Base-by-base conservation (phyloP, 2,888 invertebrate genomes). In the Choreutis nemorana region DNA sequence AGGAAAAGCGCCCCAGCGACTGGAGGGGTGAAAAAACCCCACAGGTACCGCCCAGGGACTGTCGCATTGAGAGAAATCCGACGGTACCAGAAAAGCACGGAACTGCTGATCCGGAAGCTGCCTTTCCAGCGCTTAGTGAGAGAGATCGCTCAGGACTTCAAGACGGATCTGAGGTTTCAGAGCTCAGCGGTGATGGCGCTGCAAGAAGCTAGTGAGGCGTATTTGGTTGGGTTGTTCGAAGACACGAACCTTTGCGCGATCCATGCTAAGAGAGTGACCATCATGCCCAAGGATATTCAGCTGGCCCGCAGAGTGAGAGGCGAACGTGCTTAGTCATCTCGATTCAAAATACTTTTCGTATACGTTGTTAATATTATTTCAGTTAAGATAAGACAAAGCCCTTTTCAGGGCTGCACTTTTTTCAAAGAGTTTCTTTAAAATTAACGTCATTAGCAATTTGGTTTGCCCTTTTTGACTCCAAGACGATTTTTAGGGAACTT, bases 181-280 rank as follows among this genome's bases (percentile, higher is more conserved):
- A 85, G 84, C 41, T 84, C 87, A 1, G 87, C 87, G 3, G 85
- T 87, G 3, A 83, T 84, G 68, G 87, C 87, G 30, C 62, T 87
- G 13, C 87, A 87, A 42, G 82, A 82, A 40, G 81, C 82, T 0
- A 77, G 84, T 44, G 72, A 87, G 51, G 81, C 82, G 40, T 81
- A 87, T 45, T 52, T 87, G 14, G 87, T 87, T 8, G 87, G 87
- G 6, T 62, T 89, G 1, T 89, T 88, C 50, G 88, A 89, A 54
- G 88, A 89, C 47, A 90, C 89, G 14, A 90, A 90, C 55, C 63
- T 90, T 45, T 89, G 89, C 56, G 89, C 89, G 20, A 89, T 90
- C 41, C 89, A 90, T 47, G 90, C 70, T 0, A 72, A 64, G 23
- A 40, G 73, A 2, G 71, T 75, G 0, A 75, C 72, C 0, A 71